phyloP scores from a whole-genome alignment of 1,140 invertebrate genomes.

The Ganaspis sp. region DNA sequence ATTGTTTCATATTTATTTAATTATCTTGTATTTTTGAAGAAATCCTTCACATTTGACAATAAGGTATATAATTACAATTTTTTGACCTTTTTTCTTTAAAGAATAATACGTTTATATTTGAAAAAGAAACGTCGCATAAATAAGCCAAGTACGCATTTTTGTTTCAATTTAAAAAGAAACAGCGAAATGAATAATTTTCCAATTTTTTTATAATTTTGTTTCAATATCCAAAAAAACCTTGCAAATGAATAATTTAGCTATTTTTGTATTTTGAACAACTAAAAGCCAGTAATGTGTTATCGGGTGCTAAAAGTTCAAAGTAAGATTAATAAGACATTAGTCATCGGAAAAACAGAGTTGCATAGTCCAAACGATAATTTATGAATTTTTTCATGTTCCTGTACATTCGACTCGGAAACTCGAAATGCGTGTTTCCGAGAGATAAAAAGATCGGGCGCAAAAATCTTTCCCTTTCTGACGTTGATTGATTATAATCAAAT shows the following conservation, averaged over 20 bases:
- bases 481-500: conserved; percentile 23
- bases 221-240: background rate
- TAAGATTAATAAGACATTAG: conserved; percentile 37
- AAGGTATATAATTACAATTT: too few relatives aligned
- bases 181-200: too few relatives aligned
- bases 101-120: too few relatives aligned
- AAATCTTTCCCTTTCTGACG: conserved; percentile 16
- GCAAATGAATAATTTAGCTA: conserved; percentile 1
- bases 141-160: too few relatives aligned
- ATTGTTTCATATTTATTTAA: too few relatives aligned
- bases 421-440: conserved; percentile 26
- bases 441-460: conserved; percentile 21
- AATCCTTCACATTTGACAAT: too few relatives aligned
- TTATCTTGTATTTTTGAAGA: too few relatives aligned
- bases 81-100: too few relatives aligned
- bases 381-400: conserved; percentile 32
- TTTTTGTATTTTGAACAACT: conserved; percentile 14
- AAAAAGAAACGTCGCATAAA: too few relatives aligned
- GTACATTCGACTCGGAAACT: conserved; percentile 1
- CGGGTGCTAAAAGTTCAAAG: conserved; percentile 24
- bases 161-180: too few relatives aligned
- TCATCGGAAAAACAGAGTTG: conserved; percentile 46
- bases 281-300: conserved; percentile 10
- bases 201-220: too few relatives aligned
- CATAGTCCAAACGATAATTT: conserved; percentile 50